These are phyloP conservation scores for Eumaeus atala DNA, from an alignment of 1,140 invertebrate species.

Conservation along the genomic window DNA sequence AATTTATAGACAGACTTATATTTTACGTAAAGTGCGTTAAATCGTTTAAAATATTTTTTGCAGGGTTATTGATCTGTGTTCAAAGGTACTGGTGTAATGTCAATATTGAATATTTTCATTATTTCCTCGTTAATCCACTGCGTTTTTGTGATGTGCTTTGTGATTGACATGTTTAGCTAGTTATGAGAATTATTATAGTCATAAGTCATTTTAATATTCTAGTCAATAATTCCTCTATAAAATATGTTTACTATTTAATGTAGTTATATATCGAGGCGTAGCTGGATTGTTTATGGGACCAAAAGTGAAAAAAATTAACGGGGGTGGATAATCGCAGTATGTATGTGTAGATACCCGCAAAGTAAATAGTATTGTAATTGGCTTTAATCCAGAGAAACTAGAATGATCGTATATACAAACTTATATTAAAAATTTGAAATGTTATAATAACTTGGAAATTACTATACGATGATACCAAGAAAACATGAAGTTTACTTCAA, in stretches of 20 bases:
- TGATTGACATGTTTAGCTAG: constrained; percentile 12
- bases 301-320: constrained; percentile 36
- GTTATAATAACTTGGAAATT: too few relatives aligned
- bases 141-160: constrained; percentile 11
- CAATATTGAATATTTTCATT: constrained; percentile 31
- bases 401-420: too few relatives aligned
- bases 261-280: constrained; percentile 57
- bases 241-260: constrained; percentile 22
- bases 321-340: background rate
- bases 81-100: constrained; percentile 34
- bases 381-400: too few relatives aligned
- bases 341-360: background rate
- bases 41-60: constrained; percentile 32
- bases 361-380: too few relatives aligned
- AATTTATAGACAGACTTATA: background rate
- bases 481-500: too few relatives aligned
- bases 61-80: constrained; percentile 54
- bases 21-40: constrained; percentile 5
- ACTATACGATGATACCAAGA: too few relatives aligned
- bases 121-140: constrained; percentile 12
- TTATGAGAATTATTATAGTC: background rate
- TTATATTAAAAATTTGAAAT: too few relatives aligned
- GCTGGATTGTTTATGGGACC: constrained; percentile 57
- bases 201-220: constrained; percentile 24
- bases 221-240: constrained; percentile 38